These are phyloP conservation scores for Poeciliopsis occidentalis DNA, from an alignment of 2,113 vertebrate species.

Conservation along the genomic window DNA sequence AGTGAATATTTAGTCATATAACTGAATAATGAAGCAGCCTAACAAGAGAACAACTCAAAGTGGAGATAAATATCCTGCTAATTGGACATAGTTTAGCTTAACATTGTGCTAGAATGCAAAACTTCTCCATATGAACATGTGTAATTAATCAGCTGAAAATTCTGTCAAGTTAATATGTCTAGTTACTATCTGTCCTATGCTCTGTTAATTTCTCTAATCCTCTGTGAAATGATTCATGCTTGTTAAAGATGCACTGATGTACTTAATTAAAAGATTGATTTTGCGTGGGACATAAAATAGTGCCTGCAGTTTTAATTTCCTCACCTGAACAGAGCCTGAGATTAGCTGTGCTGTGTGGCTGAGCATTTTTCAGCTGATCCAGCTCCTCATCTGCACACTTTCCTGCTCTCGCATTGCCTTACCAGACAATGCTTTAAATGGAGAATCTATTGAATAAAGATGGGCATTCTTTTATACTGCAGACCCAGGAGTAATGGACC, in stretches of 20 bases:
- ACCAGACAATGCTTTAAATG: constrained; percentile 56
- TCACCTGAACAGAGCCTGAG: constrained; percentile 66
- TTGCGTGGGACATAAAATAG: constrained; percentile 53
- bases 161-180: constrained; percentile 57
- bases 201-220: constrained; percentile 73
- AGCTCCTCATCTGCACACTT: constrained; percentile 6
- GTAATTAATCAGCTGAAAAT: constrained; percentile 63
- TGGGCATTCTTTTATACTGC: constrained; percentile 65
- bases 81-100: constrained; percentile 34
- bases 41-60: background rate
- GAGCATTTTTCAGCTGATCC: constrained; percentile 35
- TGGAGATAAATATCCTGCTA: constrained; percentile 16
- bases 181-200: constrained; percentile 50
- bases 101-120: constrained; percentile 26
- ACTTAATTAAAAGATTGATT: constrained; percentile 80
- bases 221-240: constrained; percentile 72
- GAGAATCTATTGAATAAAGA: constrained; percentile 64
- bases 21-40: background rate
- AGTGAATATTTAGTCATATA: no score
- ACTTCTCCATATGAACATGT: constrained; percentile 48
- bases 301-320: constrained; percentile 69
- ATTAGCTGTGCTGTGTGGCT: constrained; percentile 48
- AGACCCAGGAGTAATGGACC: constrained; percentile 51
- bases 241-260: constrained; percentile 75
- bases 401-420: constrained; percentile 45